Conservation (phyloP, 2,888 invertebrate species). For the Catocala nupta region DNA sequence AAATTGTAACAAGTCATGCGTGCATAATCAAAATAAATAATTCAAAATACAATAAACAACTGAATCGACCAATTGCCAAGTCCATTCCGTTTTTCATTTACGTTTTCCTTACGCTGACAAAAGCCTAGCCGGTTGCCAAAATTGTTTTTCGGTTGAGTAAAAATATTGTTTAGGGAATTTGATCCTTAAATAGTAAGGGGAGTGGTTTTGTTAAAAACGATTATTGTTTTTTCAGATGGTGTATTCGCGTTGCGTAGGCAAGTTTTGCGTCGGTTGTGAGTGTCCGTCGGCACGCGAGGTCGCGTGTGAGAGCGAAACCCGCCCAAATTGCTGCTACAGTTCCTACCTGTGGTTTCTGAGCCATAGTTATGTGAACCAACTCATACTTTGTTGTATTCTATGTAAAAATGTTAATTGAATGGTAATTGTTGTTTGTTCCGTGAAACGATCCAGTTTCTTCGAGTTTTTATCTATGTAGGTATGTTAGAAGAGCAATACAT, state of each 20-base stretch:
- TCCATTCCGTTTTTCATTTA: constrained; percentile 59
- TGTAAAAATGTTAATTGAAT: constrained; percentile 47
- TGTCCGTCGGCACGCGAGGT: constrained; percentile 79
- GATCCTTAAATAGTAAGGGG: constrained; percentile 44
- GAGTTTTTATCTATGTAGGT: constrained; percentile 3
- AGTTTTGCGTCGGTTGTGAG: constrained; percentile 63
- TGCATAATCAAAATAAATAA: constrained; percentile 58
- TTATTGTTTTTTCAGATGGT: constrained; percentile 65
- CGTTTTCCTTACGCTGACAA: constrained; percentile 50
- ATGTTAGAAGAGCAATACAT: background rate
- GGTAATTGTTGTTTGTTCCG: constrained; percentile 31
- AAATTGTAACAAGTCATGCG: constrained; percentile 50
- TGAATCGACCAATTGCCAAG: constrained; percentile 60
- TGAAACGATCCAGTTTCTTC: background rate
- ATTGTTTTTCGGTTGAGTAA: constrained; percentile 31
- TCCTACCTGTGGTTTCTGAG: constrained; percentile 60
- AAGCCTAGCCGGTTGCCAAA: constrained; percentile 43
- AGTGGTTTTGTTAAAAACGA: constrained; percentile 58
- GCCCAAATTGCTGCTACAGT: constrained; percentile 57
- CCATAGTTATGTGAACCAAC: constrained; percentile 50
- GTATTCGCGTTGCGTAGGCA: constrained; percentile 65
- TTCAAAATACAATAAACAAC: constrained; percentile 56
- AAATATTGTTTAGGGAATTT: constrained; percentile 41
- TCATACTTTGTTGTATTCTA: constrained; percentile 51
- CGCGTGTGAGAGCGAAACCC: constrained; percentile 71